A percentile compares a stretch with the other conserved stretches of the same genome.
These are phyloP conservation scores for Azorinus chamasolen DNA, from an alignment of 2,888 invertebrate genomes.

Conservation along the genomic window DNA sequence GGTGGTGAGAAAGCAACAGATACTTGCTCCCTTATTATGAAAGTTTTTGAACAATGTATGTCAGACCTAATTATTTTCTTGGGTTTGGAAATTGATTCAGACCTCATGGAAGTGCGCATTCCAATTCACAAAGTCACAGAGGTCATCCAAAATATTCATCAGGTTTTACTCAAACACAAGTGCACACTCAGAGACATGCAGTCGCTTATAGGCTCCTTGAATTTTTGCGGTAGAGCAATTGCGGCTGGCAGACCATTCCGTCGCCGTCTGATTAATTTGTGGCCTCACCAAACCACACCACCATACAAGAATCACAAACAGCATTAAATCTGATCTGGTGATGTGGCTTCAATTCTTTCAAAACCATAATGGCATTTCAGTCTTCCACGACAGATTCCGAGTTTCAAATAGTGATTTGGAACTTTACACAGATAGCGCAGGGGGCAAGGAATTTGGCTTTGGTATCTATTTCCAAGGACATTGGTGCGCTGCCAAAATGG, in stretches of 20 bases:
- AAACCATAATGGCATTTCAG: slow-evolving; percentile 26
- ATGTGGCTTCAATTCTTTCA: slow-evolving; percentile 42
- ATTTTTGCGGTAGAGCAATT: slow-evolving; percentile 38
- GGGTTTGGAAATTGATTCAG: slow-evolving; percentile 25
- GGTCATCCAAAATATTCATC: not conserved
- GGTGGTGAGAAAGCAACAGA: slow-evolving; percentile 4
- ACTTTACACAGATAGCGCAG: slow-evolving; percentile 26
- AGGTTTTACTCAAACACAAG: slow-evolving; percentile 4
- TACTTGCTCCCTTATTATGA: slow-evolving; percentile 1
- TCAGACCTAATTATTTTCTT: not conserved
- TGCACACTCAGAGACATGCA: slow-evolving; percentile 33
- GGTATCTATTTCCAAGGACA: slow-evolving; percentile 2
- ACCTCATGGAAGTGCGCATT: slow-evolving; percentile 4
- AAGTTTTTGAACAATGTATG: too few species aligned
- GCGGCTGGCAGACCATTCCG: slow-evolving; percentile 35
- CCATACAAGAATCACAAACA: slow-evolving; percentile 21
- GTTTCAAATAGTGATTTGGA: slow-evolving; percentile 29
- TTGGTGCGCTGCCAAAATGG: slow-evolving; percentile 33
- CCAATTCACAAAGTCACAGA: slow-evolving; percentile 19
- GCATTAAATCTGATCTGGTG: slow-evolving; percentile 15
- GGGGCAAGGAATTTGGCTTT: slow-evolving; percentile 4
- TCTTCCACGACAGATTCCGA: slow-evolving; percentile 37
- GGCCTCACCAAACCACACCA: slow-evolving; percentile 31
- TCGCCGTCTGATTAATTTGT: slow-evolving; percentile 32
- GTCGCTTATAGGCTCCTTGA: slow-evolving; percentile 31